Evolutionary conservation across 2,113 vertebrate genomes (phyloP).

Genomic region (Pelecanoides urinatrix): DNA sequence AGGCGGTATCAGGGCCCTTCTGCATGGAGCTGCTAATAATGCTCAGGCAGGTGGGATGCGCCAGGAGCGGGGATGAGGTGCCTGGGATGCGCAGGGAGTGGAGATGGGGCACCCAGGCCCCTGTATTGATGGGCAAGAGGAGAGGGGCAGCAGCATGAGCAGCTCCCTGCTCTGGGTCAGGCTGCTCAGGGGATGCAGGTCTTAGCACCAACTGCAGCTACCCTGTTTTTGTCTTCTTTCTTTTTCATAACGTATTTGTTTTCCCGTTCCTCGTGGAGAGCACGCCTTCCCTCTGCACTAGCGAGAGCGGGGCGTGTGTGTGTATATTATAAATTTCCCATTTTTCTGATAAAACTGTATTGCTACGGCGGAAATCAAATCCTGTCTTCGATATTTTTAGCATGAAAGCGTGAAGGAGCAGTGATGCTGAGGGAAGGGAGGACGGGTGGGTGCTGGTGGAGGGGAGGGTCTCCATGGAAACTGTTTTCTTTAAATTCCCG

Average conservation of each 20-base stretch:
- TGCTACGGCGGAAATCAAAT: constrained; percentile 67
- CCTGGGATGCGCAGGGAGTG: background rate
- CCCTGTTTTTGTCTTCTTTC: background rate
- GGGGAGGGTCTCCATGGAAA: constrained; percentile 89
- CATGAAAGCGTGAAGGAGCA: constrained; percentile 70
- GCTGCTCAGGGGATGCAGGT: background rate
- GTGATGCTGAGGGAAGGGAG: constrained; percentile 70
- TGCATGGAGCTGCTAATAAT: background rate
- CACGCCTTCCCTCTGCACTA: background rate
- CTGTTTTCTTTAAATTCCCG: constrained; percentile 79
- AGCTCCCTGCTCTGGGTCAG: background rate
- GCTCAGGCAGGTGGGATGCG: background rate
- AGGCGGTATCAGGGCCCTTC: rapidly evolving
- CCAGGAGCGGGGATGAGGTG: background rate
- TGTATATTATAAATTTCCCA: constrained; percentile 28
- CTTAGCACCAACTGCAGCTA: background rate
- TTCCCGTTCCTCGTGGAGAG: background rate
- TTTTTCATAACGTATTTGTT: background rate
- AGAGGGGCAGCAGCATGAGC: background rate
- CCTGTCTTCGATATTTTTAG: constrained; percentile 75
- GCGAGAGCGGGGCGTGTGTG: background rate
- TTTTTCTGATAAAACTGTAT: constrained; percentile 68
- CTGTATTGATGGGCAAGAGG: background rate
- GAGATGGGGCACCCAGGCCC: background rate
- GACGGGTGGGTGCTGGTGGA: constrained; percentile 60